Evolutionary conservation across 2,888 invertebrate species (phyloP), one percentile per base, ranked within the genome.

Genomic region (Catocala sponsa): DNA sequence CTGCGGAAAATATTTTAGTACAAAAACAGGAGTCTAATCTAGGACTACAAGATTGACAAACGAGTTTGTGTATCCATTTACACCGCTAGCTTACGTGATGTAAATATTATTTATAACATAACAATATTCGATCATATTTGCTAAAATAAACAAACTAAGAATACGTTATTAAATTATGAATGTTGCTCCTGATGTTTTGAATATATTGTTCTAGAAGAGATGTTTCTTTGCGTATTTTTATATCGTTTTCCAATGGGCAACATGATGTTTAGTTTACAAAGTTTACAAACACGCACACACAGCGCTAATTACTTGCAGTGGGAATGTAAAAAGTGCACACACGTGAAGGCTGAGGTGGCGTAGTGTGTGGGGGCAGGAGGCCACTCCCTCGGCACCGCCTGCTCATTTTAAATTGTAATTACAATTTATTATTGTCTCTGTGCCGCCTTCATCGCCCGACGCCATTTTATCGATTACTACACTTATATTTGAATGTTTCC

Each of bases 341-440:
- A 90, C 83, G 85, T 84, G 88, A 77, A 85, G 79, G 63, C 79
- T 51, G 80, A 89, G 89, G 89, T 89, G 88, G 88, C 82, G 82
- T 81, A 85, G 78, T 81, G 86, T 81, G 84, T 80, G 88, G 88
- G 88, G 89, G 87, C 84, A 84, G 75, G 81, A 87, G 87, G 92
- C 93, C 92, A 87, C 93, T 84, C 94, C 93, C 91, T 77, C 91
- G 86, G 83, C 88, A 89, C 87, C 93, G 93, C 94, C 94, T 90
- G 94, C 93, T 94, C 93, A 94, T 94, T 94, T 94, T 92, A 94
- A 94, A 94, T 93, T 94, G 94, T 94, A 94, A 94, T 94, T 93
- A 93, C 93, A 91, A 93, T 94, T 92, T 93, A 94, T 94, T 94
- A 92, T 93, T 94, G 94, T 94, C 93, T 94, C 91, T 93, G 91